These are phyloP conservation scores for Heliconius aoede DNA, from an alignment of 2,888 invertebrate species.

Conservation along the genomic window DNA sequence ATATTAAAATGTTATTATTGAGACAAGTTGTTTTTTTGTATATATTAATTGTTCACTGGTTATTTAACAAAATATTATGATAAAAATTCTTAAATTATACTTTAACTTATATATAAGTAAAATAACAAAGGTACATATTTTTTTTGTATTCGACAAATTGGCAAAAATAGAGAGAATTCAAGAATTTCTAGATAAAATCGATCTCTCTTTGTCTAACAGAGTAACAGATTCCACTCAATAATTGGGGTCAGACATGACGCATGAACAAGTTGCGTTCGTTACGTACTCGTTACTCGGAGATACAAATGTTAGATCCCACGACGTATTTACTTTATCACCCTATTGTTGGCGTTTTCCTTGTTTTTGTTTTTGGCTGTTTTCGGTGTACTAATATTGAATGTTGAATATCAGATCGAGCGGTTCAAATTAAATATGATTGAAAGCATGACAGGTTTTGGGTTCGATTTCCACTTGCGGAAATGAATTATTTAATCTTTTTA, in stretches of 20 bases:
- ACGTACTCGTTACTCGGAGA: conserved; percentile 1
- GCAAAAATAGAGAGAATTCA: not conserved
- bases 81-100: too few species aligned
- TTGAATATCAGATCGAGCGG: not conserved
- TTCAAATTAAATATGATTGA: too few species aligned
- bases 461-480: too few species aligned
- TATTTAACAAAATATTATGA: too few species aligned
- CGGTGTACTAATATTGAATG: not conserved
- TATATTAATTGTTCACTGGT: too few species aligned
- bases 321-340: conserved; percentile 11
- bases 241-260: conserved; percentile 13
- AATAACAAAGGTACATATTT: too few species aligned
- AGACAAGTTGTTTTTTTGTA: not conserved
- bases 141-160: too few species aligned
- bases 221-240: not conserved
- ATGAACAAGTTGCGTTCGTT: not conserved
- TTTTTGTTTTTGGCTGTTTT: not conserved
- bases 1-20: not conserved
- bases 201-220: not conserved
- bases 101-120: too few species aligned
- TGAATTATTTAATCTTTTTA: too few species aligned
- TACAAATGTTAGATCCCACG: not conserved
- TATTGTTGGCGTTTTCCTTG: not conserved
- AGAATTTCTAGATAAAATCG: not conserved
- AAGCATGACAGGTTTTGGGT: too few species aligned